These are phyloP conservation scores for Sebastes dallii DNA, from an alignment of 2,797 vertebrate species.

Conservation along the genomic window DNA sequence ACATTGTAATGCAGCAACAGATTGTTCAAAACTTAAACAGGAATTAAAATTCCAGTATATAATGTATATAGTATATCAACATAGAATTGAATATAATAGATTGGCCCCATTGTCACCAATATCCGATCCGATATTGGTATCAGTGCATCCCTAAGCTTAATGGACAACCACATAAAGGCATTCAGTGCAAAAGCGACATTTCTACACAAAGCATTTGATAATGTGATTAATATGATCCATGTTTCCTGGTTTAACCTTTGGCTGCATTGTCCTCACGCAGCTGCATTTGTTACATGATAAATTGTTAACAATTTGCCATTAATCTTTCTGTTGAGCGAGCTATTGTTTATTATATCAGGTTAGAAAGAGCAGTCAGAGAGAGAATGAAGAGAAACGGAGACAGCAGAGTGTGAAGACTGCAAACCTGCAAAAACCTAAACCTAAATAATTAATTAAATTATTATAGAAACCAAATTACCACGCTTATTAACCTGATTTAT, in stretches of 20 bases:
- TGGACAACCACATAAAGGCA: not conserved
- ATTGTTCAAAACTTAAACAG: not conserved
- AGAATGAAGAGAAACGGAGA: not conserved
- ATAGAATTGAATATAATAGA: not conserved
- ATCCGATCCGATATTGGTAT: rapidly evolving
- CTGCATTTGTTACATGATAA: not conserved
- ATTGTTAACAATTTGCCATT: conserved; percentile 15
- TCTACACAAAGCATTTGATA: conserved; percentile 12
- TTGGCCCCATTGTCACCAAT: not conserved
- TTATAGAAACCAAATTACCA: not conserved
- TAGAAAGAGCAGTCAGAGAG: not conserved
- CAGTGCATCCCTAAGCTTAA: not conserved
- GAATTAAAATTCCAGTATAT: not conserved
- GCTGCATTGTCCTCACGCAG: not conserved
- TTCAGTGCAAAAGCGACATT: not conserved
- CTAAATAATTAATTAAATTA: not conserved
- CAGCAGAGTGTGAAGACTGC: not conserved
- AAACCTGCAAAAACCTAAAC: not conserved
- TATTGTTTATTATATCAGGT: conserved; percentile 2
- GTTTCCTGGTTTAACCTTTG: not conserved
- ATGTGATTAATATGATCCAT: not conserved
- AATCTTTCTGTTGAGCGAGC: not conserved
- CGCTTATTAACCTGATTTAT: not conserved
- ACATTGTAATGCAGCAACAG: not conserved
- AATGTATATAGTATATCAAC: not conserved